Base-by-base conservation (phyloP, 2,888 invertebrate species). In the Andrena minutula region DNA sequence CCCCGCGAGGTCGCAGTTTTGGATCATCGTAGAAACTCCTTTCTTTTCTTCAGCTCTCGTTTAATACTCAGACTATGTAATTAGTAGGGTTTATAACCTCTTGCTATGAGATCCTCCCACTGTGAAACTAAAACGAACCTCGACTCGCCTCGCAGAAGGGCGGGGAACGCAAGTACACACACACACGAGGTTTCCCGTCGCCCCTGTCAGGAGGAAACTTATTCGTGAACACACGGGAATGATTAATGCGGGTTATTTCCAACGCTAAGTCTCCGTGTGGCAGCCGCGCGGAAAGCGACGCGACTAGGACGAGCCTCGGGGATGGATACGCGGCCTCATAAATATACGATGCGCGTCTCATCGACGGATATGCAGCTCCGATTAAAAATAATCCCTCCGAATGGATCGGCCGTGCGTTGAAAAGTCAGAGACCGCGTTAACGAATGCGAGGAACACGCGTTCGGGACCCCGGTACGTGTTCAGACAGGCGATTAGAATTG, bases 161-260 rank as follows among this genome's bases (percentile, higher is more conserved):
- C 30, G 30, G 65, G 53, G 63, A 4, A 16, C 41, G 5, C 12
- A 16, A 41, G 16, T 41, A 49, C 41, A 73, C 65, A 70, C 65
- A 70, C 78, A 78, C 49, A 65, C 2, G 53, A 53, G 35, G 30
- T 60, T 12, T 41, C 41, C 2, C 12, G 66, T 51, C 53, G 51
- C 26, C 30, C 35, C n/a, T 28, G 51, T 41, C 56, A 51, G 73
- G 47, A 70, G 66, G 70, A 75, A 78, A 60, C 74, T 66, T 51
- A 58, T 47, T 60, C 32, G 72, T 7, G 76, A 66, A 71, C 60
- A 74, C 77, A 70, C 74, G 51, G 68, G 63, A 74, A 64, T 82
- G 83, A 83, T 83, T 82, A 83, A 83, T 75, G 66, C 70, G 30
- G n/a, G 69, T 60, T 83, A 83, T 83, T 82, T 83, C 77, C 28